Evolutionary conservation across 2,797 vertebrate genomes (phyloP), one percentile per base, ranked within the genome.

Genomic region (Paguma larvata): DNA sequence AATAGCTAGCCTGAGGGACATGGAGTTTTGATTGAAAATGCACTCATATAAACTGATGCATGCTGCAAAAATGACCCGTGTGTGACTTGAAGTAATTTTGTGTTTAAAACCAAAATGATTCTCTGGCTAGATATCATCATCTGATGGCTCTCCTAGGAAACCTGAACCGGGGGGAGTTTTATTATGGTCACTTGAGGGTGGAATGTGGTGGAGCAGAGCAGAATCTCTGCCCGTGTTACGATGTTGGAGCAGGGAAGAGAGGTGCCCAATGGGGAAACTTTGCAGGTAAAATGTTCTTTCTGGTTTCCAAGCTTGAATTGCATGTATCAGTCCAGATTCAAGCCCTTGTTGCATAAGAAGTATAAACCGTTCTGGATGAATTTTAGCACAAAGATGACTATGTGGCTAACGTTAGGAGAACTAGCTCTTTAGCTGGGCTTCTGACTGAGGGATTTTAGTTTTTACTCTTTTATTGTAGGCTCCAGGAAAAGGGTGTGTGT

Each of bases 81-180:
- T 91, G 82, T 94, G 91, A 94, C 41, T 48, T 85, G 85, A 94
- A 93, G 87, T 79, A 48, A 93, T 88, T 96, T 34, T 95, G 44
- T 78, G 85, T 96, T 96, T 94, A 88, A 97, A 91, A 77, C 12
- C 27, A 77, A 32, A 85, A 38, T 3, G 63, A 82, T 32, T 96
- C 91, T 93, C 34, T 75, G 77, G 23, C 34, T 78, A 77, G 46
- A 78, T 59, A 30, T 53, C 44, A 62, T 56, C 32, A 13, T 48
- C 21, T 44, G 44, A 79, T 25, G n/a, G 62, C 77, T 96, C 85
- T 96, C 75, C 41, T 3, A 75, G 86, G 72, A 95, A 93, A 75
- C 38, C 2, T 15, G 19, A 59, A 23, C 30, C 3, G 70, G 70
- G 41, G 4, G 46, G 62, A 72, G 48, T 83, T 96, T 93, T 72